Conservation (phyloP, 2,888 invertebrate species). For the Trichacis sp. region DNA sequence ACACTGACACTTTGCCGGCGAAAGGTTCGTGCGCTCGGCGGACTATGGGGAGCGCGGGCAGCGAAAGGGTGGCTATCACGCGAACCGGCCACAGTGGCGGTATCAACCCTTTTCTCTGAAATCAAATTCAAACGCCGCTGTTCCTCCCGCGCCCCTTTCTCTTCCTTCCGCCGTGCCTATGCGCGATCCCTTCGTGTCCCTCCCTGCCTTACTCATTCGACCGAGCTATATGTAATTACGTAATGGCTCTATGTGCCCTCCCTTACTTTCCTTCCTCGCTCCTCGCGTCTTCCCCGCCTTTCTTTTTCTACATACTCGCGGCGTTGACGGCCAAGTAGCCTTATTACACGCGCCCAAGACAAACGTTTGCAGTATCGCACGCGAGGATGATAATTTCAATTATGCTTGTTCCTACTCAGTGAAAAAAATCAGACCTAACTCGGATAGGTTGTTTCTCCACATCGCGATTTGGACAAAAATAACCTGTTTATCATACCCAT, state of each 20-base stretch:
- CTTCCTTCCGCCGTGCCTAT: conserved; percentile 28
- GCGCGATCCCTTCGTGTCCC: conserved; percentile 15
- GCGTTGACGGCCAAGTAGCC: conserved; percentile 10
- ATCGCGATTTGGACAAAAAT: conserved; percentile 28
- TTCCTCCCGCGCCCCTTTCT: conserved; percentile 15
- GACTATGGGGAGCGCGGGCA: conserved; percentile 38
- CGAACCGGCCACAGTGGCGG: conserved; percentile 53
- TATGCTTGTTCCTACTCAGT: conserved; percentile 9
- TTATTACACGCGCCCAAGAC: conserved; percentile 31
- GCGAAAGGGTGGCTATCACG: conserved; percentile 59
- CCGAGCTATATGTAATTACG: conserved; percentile 62
- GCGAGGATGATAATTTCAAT: too few species aligned
- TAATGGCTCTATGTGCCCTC: conserved; percentile 61
- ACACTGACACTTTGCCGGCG: conserved; percentile 2
- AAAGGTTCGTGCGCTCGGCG: conserved; percentile 24
- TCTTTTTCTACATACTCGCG: neutral
- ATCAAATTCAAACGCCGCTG: conserved; percentile 59
- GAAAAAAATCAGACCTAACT: too few species aligned
- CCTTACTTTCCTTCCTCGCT: conserved; percentile 37
- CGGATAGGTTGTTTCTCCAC: too few species aligned
- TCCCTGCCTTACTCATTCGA: conserved; percentile 40
- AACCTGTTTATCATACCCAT: too few species aligned
- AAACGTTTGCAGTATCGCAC: neutral
- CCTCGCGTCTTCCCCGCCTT: conserved; percentile 9
- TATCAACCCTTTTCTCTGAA: conserved; percentile 65